Conservation (phyloP, 2,888 invertebrate genomes). For the Ischnus inquisitorius region DNA sequence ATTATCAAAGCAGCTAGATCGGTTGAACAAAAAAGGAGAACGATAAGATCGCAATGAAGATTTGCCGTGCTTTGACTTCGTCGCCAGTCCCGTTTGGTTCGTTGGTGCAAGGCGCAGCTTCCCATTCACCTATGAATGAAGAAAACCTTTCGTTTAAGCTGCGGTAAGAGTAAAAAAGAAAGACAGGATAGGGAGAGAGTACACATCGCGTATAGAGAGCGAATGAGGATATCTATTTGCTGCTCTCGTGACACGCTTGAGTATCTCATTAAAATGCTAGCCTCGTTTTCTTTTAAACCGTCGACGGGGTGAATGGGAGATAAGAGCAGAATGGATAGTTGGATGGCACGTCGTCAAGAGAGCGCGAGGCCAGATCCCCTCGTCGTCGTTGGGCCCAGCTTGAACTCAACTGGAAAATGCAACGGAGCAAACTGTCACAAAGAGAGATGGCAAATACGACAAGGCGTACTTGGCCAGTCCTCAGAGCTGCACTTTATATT, state of each 20-base stretch:
- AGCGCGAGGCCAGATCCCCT: constrained; percentile 59
- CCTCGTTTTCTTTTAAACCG: constrained; percentile 80
- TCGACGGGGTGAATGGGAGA: constrained; percentile 53
- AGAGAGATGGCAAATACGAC: constrained; percentile 84
- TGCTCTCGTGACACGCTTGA: constrained; percentile 75
- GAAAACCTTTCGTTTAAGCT: constrained; percentile 47
- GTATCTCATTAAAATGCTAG: constrained; percentile 83
- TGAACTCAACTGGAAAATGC: constrained; percentile 77
- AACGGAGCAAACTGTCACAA: constrained; percentile 78
- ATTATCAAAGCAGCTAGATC: constrained; percentile 8
- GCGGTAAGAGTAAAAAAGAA: constrained; percentile 58
- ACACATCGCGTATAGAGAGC: constrained; percentile 55
- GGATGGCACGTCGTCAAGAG: constrained; percentile 59
- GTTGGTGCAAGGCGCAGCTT: constrained; percentile 71
- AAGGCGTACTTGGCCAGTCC: constrained; percentile 71
- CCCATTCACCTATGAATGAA: constrained; percentile 73
- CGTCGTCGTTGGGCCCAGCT: constrained; percentile 70
- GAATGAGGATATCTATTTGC: constrained; percentile 81
- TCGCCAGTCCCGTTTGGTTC: constrained; percentile 12
- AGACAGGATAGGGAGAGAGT: constrained; percentile 66
- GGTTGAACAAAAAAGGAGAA: not conserved
- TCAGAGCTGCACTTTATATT: constrained; percentile 18
- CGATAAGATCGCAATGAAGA: not conserved
- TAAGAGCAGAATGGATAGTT: constrained; percentile 54
- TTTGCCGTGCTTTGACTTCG: constrained; percentile 25